Evolutionary conservation across 2,888 invertebrate species (phyloP).

Genomic region (Pollenia griseotomentosa): DNA sequence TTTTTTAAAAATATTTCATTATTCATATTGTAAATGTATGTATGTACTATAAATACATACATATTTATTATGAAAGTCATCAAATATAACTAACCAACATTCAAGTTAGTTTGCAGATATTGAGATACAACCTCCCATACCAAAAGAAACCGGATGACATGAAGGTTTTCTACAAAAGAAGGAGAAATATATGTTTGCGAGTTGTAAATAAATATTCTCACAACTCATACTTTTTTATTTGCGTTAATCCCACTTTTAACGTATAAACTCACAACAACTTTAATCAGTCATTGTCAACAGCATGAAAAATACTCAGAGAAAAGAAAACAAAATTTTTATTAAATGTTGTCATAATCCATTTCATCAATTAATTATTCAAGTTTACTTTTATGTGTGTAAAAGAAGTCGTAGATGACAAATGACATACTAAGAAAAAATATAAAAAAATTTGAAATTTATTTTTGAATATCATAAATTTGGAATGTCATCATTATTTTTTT

Average conservation of each 20-base stretch:
- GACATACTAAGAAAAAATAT: not conserved
- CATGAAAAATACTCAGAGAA: constrained; percentile 44
- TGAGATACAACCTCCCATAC: constrained; percentile 12
- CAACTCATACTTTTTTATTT: constrained; percentile 34
- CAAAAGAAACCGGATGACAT: constrained; percentile 23
- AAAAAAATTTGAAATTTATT: constrained; percentile 18
- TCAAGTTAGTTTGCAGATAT: not conserved
- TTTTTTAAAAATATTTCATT: constrained; percentile 37
- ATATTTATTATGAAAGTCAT: constrained; percentile 18
- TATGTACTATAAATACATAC: not conserved
- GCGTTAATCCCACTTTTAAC: constrained; percentile 41
- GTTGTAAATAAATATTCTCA: constrained; percentile 41
- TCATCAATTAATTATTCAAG: constrained; percentile 82
- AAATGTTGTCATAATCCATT: constrained; percentile 77
- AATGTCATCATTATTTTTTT: constrained; percentile 57
- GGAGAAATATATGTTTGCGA: not conserved
- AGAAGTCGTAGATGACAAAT: constrained; percentile 25
- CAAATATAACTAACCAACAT: constrained; percentile 1
- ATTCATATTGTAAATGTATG: too few species aligned
- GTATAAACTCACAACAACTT: constrained; percentile 47
- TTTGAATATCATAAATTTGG: constrained; percentile 49
- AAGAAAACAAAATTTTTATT: constrained; percentile 57
- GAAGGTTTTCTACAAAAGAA: not conserved
- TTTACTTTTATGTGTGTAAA: not conserved
- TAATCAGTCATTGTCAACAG: constrained; percentile 82